A percentile compares a stretch with the other conserved stretches of the same genome.
Conservation (phyloP, 1,140 invertebrate genomes). For the Sycobia sp. region DNA sequence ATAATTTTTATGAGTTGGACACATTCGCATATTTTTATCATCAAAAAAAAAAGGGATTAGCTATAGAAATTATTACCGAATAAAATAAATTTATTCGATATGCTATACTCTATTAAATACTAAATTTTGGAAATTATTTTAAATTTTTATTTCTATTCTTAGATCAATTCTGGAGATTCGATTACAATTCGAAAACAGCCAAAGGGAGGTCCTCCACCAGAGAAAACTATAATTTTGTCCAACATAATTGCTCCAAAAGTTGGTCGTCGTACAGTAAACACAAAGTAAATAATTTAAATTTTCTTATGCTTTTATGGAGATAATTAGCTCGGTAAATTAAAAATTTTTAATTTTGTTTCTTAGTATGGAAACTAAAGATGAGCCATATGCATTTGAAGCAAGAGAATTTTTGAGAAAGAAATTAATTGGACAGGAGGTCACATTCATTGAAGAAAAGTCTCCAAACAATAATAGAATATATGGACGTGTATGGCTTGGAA, state of each 20-base stretch:
- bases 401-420: constrained; percentile 92
- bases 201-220: constrained; percentile 82
- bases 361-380: constrained; percentile 79
- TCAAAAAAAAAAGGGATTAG: no score
- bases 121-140: no score
- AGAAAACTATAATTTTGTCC: constrained; percentile 87
- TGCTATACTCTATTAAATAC: no score
- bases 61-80: no score
- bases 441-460: constrained; percentile 76
- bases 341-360: constrained; percentile 44
- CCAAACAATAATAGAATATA: constrained; percentile 82
- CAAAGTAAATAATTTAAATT: constrained; percentile 12
- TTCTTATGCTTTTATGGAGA: not conserved
- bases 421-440: constrained; percentile 86
- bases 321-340: no score
- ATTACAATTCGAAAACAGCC: constrained; percentile 54
- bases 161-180: constrained; percentile 56
- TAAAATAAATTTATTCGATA: no score
- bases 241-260: constrained; percentile 92
- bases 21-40: no score
- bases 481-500: constrained; percentile 85
- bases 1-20: no score
- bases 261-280: constrained; percentile 66
- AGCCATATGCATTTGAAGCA: constrained; percentile 96
- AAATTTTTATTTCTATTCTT: no score